These are phyloP conservation scores for Melozone crissalis DNA, from an alignment of 2,113 vertebrate genomes.

Conservation along the genomic window DNA sequence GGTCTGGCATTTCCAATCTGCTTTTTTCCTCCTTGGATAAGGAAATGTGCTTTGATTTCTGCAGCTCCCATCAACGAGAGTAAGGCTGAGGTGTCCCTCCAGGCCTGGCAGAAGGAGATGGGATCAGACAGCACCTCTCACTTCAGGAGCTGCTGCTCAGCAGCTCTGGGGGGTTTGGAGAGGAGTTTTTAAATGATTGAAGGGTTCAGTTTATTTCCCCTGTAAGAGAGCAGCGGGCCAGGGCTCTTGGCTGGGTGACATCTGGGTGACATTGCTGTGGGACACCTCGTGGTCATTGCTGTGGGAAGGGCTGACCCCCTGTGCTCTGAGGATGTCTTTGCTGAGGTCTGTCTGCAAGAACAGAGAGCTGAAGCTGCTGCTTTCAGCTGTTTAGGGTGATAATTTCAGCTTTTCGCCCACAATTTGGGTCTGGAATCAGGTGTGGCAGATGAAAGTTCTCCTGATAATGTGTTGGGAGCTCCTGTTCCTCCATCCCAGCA, in stretches of 20 bases:
- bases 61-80: neutral
- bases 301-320: neutral
- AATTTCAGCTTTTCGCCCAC: neutral
- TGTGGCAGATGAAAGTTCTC: neutral
- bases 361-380: neutral
- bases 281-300: neutral
- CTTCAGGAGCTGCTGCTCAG: neutral
- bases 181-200: neutral
- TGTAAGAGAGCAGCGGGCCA: neutral
- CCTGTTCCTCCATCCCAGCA: neutral
- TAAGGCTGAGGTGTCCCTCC: neutral
- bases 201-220: neutral
- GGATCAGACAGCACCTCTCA: neutral
- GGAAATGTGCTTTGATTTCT: neutral
- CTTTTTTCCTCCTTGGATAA: neutral
- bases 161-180: neutral
- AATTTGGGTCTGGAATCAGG: neutral
- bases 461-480: fast-evolving
- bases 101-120: neutral
- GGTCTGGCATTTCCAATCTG: neutral
- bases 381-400: neutral
- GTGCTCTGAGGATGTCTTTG: neutral
- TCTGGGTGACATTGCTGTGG: neutral
- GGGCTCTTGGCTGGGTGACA: neutral
- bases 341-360: neutral